Conservation (phyloP, 1,140 invertebrate species). For the Diprion similis region DNA sequence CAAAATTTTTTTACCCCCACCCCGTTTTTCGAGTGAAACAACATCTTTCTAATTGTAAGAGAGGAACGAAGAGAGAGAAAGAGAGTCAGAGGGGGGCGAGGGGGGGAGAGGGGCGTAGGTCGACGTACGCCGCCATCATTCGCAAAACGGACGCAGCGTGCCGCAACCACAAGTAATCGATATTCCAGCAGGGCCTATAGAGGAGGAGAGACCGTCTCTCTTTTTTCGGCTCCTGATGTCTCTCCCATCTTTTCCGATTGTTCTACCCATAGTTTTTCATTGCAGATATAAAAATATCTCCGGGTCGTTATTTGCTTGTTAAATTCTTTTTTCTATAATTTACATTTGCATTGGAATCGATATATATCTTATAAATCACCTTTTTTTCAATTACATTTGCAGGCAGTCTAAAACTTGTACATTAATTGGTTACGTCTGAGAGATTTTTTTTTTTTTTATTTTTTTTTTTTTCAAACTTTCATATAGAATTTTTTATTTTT, state of each 20-base stretch:
- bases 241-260: not conserved
- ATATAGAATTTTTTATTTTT: too few relatives aligned
- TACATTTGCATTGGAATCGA: not conserved
- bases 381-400: not conserved
- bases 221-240: not conserved
- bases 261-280: not conserved
- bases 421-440: too few relatives aligned
- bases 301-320: too few relatives aligned
- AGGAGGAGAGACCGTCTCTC: not conserved
- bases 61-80: not conserved
- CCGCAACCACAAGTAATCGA: slow-evolving; percentile 44
- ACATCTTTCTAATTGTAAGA: too few relatives aligned
- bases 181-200: slow-evolving; percentile 37
- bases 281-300: too few relatives aligned
- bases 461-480: too few relatives aligned
- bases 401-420: not conserved
- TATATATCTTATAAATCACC: not conserved
- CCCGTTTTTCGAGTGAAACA: too few relatives aligned
- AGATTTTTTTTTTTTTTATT: too few relatives aligned
- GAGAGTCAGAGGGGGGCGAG: not conserved
- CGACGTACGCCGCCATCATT: slow-evolving; percentile 6
- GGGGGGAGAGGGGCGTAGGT: not conserved
- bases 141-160: slow-evolving; percentile 27
- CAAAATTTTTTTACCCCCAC: too few relatives aligned
- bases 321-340: too few relatives aligned